Conservation (phyloP, 2,888 invertebrate genomes). For the Andrena hattorfiana region DNA sequence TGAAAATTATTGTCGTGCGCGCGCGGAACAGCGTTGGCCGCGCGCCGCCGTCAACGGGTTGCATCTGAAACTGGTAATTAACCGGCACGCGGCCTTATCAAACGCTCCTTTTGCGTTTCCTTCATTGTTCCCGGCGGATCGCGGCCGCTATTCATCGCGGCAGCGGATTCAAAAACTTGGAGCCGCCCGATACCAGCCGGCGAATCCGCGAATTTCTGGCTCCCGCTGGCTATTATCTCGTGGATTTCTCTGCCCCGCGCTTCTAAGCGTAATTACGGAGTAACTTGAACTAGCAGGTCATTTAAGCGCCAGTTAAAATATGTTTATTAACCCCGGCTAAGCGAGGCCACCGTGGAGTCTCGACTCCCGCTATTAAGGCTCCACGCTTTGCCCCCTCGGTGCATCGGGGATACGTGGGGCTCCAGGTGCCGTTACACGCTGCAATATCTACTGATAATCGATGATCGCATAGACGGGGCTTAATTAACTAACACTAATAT, state of each 20-base stretch:
- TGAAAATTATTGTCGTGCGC: constrained; percentile 44
- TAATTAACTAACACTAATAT: too few relatives aligned
- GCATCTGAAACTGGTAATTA: constrained; percentile 48
- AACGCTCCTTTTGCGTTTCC: constrained; percentile 42
- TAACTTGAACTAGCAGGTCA: constrained; percentile 30
- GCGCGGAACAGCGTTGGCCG: background rate
- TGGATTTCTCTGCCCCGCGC: constrained; percentile 11
- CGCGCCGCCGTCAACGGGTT: constrained; percentile 8
- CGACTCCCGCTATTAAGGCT: constrained; percentile 11
- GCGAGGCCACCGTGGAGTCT: background rate
- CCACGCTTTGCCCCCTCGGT: background rate
- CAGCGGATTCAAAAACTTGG: constrained; percentile 37
- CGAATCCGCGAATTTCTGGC: constrained; percentile 24
- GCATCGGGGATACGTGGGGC: background rate
- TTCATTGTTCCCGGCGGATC: constrained; percentile 42
- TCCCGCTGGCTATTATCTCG: constrained; percentile 10
- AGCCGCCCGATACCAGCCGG: background rate
- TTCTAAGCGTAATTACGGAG: constrained; percentile 27
- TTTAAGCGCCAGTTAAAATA: constrained; percentile 30
- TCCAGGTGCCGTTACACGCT: background rate
- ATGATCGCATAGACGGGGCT: too few relatives aligned
- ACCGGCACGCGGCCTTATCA: constrained; percentile 45
- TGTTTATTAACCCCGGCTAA: constrained; percentile 22
- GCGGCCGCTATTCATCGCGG: constrained; percentile 20
- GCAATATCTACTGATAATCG: too few relatives aligned